Conservation (phyloP, 2,113 vertebrate genomes). For the Galbula dea region DNA sequence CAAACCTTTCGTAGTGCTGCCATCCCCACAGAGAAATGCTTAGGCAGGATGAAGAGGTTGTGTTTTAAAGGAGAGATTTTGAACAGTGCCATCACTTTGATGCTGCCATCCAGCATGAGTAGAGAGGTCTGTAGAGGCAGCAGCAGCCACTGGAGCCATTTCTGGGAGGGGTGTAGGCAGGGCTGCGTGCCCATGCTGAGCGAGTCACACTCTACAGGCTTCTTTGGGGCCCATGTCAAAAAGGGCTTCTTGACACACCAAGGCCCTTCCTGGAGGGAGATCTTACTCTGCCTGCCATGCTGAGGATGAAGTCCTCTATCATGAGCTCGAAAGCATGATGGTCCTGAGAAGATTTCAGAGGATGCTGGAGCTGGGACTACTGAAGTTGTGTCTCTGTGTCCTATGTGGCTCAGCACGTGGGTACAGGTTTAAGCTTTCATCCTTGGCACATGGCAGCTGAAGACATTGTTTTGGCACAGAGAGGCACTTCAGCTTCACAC, state of each 20-base stretch:
- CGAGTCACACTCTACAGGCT: rapidly evolving
- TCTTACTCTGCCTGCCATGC: neutral
- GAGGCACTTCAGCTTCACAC: neutral
- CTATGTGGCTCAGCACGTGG: rapidly evolving
- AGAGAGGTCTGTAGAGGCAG: neutral
- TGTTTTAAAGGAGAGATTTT: neutral
- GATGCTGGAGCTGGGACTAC: neutral
- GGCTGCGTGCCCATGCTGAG: neutral
- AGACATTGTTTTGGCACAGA: neutral
- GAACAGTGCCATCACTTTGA: neutral
- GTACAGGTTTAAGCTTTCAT: neutral
- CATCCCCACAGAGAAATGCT: rapidly evolving
- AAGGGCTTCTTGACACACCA: neutral
- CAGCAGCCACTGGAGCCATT: neutral
- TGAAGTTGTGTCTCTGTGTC: neutral
- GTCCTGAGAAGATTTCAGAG: neutral
- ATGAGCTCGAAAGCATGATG: neutral
- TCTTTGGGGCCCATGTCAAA: neutral
- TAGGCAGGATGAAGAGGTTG: neutral
- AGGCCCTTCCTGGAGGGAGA: neutral
- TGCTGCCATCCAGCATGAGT: neutral
- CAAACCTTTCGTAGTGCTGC: neutral
- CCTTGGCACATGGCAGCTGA: neutral
- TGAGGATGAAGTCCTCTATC: neutral
- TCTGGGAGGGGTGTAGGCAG: neutral